phyloP scores from a whole-genome alignment of 1,140 invertebrate species.

The Diploscapter pachys region DNA sequence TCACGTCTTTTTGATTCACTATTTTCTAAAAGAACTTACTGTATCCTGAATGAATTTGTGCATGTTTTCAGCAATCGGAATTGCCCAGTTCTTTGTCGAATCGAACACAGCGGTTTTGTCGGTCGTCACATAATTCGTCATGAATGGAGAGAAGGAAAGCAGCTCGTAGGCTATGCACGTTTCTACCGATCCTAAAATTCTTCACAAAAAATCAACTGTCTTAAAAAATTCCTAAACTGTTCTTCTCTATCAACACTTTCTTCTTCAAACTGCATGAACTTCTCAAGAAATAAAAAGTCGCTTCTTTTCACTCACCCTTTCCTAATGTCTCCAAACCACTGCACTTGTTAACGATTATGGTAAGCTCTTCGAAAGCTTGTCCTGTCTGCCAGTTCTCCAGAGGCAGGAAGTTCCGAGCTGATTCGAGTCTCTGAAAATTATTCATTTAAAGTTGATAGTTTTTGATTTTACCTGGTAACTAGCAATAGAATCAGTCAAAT shows the following conservation, averaged over 20 bases:
- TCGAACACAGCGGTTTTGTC: no score
- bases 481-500: background rate
- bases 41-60: no score
- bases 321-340: constrained; percentile 9
- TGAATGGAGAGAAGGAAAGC: constrained; percentile 23
- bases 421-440: constrained; percentile 27
- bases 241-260: constrained; percentile 4
- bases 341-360: background rate
- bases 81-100: no score
- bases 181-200: constrained; percentile 4
- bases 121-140: constrained; percentile 14
- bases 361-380: background rate
- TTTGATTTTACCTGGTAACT: background rate
- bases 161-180: constrained; percentile 30
- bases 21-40: no score
- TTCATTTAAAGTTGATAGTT: background rate
- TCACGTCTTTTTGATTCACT: no score
- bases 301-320: background rate
- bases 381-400: background rate
- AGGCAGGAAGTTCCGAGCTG: constrained; percentile 21
- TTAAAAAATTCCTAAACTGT: background rate
- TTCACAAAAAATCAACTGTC: background rate
- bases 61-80: no score
- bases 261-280: background rate
- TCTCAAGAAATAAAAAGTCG: no score